phyloP scores from a whole-genome alignment of 2,888 invertebrate species.

The Platycheirus rosarum region DNA sequence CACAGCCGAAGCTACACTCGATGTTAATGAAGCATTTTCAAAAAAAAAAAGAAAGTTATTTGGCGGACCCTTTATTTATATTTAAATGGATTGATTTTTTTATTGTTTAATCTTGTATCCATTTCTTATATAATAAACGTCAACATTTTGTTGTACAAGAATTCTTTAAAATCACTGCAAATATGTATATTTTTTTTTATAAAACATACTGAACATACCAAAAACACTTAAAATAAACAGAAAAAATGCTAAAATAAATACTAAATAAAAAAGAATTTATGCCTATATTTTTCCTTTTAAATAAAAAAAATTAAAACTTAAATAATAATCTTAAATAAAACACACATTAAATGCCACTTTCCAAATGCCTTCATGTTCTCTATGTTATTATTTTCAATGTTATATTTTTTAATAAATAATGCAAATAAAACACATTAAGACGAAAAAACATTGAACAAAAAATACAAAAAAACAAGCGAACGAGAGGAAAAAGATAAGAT shows the following conservation, averaged over 20 bases:
- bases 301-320: constrained; percentile 57
- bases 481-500: constrained; percentile 71
- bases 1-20: too few species aligned
- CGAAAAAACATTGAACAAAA: constrained; percentile 40
- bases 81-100: too few species aligned
- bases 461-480: constrained; percentile 46
- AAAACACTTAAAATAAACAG: constrained; percentile 61
- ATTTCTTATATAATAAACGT: too few species aligned
- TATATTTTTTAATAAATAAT: constrained; percentile 43
- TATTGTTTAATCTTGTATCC: too few species aligned
- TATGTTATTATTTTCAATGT: constrained; percentile 71
- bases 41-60: too few species aligned
- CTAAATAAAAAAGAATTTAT: constrained; percentile 53
- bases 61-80: too few species aligned
- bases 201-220: constrained; percentile 70
- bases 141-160: too few species aligned
- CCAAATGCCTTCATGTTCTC: constrained; percentile 74
- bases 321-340: constrained; percentile 65
- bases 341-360: constrained; percentile 69
- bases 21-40: too few species aligned
- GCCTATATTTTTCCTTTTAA: constrained; percentile 49
- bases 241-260: constrained; percentile 59
- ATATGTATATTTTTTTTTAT: neutral
- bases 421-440: constrained; percentile 28
- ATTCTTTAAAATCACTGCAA: constrained; percentile 29